Evolutionary conservation across 2,113 vertebrate genomes (phyloP).

Genomic region (Clarias macrocephalus): DNA sequence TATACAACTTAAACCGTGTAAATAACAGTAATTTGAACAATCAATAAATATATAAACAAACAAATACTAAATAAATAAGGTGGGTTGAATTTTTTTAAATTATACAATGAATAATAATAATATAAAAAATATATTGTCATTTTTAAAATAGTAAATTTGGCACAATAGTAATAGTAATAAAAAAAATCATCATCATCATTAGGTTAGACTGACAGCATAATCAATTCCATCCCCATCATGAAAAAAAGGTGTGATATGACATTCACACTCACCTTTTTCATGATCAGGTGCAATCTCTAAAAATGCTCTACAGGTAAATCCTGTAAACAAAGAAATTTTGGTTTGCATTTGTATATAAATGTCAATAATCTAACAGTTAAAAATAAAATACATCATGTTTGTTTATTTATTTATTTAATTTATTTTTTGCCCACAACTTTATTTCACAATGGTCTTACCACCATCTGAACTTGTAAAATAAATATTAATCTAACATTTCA

Average conservation of each 20-base stretch:
- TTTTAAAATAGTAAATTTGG: no score
- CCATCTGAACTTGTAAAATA: neutral
- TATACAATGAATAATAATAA: no score
- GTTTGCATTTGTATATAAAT: neutral
- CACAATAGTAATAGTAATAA: no score
- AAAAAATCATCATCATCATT: no score
- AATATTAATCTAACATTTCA: neutral
- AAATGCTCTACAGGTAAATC: slow-evolving; percentile 85
- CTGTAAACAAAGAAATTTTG: slow-evolving; percentile 65
- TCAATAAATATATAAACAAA: no score
- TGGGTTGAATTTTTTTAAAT: no score
- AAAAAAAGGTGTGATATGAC: no score
- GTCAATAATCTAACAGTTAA: neutral
- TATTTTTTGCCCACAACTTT: neutral
- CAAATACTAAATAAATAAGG: no score
- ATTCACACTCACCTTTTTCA: slow-evolving; percentile 76
- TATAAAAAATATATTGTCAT: no score
- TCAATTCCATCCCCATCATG: neutral
- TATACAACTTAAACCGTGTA: no score
- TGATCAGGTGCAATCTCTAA: slow-evolving; percentile 80
- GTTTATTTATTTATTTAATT: no score
- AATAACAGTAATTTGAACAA: no score
- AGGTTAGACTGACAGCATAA: neutral
- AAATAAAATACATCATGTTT: neutral
- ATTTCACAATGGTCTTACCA: neutral